Evolutionary conservation across 2,888 invertebrate genomes (phyloP), one percentile per base, ranked within the genome.

Genomic region (Choreutis nemorana): DNA sequence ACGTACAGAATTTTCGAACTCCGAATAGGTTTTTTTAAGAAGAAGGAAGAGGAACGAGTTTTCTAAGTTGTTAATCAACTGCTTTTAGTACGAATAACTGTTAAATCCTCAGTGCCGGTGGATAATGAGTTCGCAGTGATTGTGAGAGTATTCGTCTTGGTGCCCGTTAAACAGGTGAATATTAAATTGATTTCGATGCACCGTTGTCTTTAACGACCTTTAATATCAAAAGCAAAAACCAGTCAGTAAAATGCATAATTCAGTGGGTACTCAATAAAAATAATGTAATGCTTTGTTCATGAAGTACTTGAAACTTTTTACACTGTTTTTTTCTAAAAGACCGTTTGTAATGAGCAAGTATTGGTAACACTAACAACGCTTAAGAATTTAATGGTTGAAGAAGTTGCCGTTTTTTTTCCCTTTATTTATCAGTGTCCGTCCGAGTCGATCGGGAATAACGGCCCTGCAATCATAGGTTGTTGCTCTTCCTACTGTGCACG

Each of bases 401-500:
- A 46, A 45, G 26, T 46, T 42, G 40, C 42, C 29, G 38, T 46
- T 49, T 52, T 55, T 55, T 55, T 55, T 54, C 48, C 42, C 45
- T 45, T 50, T 48, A 59, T 66, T 60, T 66, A 67, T 64, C 63
- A 62, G 53, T 58, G 61, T 48, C 58, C 58, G 53, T 53, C 50
- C 60, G 58, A 58, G 63, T 55, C 63, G 58, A 60, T 63, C 60
- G 58, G 68, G 68, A 56, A 66, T 78, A 78, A 77, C 77, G 77
- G 77, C 73, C 71, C 65, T 61, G 67, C 72, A 77, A 78, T 78
- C 77, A 77, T 73, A 78, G 77, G 77, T 78, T 77, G 70, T 78
- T 78, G 77, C 62, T 77, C 77, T 72, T 71, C 70, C 68, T 67
- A 66, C 55, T 51, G 55, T 50, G 57, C 40, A 42, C 43, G 55